Evolutionary conservation across 2,888 invertebrate species (phyloP), one percentile per base, ranked within the genome.

Genomic region (Hypselothyrea guttata): DNA sequence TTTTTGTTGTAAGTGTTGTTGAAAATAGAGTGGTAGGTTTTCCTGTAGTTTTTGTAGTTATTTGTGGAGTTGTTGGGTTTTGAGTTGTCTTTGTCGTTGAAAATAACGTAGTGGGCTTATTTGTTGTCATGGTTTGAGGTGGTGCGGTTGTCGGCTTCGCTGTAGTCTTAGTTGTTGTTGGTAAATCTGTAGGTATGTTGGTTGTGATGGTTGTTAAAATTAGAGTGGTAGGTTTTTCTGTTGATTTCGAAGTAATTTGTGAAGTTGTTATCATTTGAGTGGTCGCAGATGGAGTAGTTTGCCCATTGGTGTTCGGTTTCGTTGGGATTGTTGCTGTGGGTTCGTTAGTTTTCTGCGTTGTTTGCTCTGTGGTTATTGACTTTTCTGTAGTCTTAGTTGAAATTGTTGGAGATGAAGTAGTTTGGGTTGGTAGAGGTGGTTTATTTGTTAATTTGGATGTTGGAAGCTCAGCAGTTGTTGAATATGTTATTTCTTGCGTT

Each of bases 291-390:
- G 22, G 22, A 22, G 22, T 22, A 22, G n/a, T 28, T 2, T 28
- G 28, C 8, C 28, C 28, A 16, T n/a, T n/a, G 38, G 46, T 47
- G 9, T 35, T 47, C 15, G 8, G 7, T 9, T 35, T 15, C 0
- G 46, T 15, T 8, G 27, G 7, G 8, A 27, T 7, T 15, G 28
- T 4, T 4, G 46, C 37, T 7, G 47, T 38, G 1, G 30, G n/a
- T n/a, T 42, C 11, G 8, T 15, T 28, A 16, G 47, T 15, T 28
- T 35, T 45, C n/a, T 12, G 11, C 4, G 46, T 38, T 8, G 46
- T 47, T 1, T n/a, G n/a, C n/a, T n/a, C n/a, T n/a, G n/a, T n/a
- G n/a, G 31, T 42, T 16, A 30, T 30, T 9, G 30, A 15, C 2
- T n/a, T 7, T 15, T 7, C 18, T 28, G 41, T 41, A 4, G 41